phyloP scores from a whole-genome alignment of 2,113 vertebrate genomes.

The Lonchura striata region DNA sequence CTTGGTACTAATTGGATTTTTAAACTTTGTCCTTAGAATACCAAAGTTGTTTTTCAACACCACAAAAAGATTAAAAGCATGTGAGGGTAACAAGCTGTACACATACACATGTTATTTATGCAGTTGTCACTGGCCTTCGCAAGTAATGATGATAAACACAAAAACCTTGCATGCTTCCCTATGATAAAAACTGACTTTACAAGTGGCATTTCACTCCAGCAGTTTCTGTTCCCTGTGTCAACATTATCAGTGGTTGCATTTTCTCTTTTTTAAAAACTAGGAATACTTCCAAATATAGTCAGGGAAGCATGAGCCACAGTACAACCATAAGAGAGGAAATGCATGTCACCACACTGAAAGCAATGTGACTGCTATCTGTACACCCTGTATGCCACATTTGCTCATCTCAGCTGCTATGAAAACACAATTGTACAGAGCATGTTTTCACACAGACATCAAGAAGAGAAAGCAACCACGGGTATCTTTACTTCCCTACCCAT shows the following conservation, averaged over 20 bases:
- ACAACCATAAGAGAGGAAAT: not conserved
- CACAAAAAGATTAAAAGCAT: not conserved
- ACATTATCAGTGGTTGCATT: not conserved
- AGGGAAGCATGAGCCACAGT: not conserved
- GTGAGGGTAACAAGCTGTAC: not conserved
- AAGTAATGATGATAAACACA: not conserved
- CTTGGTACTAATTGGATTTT: not conserved
- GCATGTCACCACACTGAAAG: not conserved
- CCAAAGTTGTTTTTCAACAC: not conserved
- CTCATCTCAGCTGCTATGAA: not conserved
- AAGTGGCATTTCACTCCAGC: not conserved
- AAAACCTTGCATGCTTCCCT: not conserved
- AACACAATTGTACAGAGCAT: not conserved
- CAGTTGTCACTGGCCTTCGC: not conserved
- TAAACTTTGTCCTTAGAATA: not conserved
- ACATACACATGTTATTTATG: not conserved
- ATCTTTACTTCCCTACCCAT: not conserved
- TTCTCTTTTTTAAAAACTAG: not conserved
- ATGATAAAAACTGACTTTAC: not conserved
- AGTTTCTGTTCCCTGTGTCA: not conserved
- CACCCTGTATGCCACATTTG: not conserved
- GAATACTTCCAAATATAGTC: conserved; percentile 26
- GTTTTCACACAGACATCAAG: not conserved
- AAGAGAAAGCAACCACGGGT: not conserved
- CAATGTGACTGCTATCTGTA: not conserved